Evolutionary conservation across 2,797 vertebrate genomes (phyloP).

Genomic region (Parauchenoglanis punctatus): DNA sequence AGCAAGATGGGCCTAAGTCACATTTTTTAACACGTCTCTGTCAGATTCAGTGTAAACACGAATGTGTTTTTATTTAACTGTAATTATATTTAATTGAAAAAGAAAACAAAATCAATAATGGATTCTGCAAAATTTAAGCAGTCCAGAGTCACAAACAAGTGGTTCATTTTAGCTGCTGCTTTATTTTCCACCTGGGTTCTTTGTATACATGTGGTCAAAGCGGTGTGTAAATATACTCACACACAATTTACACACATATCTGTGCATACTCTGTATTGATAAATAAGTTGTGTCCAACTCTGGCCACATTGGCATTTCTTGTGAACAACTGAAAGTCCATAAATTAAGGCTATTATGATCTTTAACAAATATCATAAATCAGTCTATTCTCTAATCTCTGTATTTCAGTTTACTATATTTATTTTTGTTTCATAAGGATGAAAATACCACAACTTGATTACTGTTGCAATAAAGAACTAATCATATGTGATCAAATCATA

Average conservation of each 20-base stretch:
- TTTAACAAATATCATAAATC: neutral
- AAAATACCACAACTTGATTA: neutral
- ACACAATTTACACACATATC: conserved; percentile 1
- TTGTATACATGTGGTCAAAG: neutral
- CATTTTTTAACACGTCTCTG: neutral
- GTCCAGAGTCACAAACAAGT: conserved; percentile 7
- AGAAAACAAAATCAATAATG: neutral
- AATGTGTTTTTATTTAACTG: neutral
- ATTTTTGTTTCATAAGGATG: neutral
- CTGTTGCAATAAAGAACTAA: neutral
- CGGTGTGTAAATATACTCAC: neutral
- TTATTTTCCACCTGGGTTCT: neutral
- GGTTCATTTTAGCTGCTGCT: neutral
- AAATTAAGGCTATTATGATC: neutral
- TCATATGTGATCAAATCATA: neutral
- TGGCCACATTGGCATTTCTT: neutral
- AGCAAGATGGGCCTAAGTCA: neutral
- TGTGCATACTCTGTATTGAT: neutral
- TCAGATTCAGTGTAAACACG: neutral
- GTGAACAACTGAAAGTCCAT: neutral
- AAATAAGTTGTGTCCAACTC: neutral
- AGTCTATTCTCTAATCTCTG: neutral
- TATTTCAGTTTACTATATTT: neutral
- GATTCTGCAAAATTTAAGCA: neutral
- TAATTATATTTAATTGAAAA: neutral